Percentiles rank a stretch among this genome's conserved stretches.
Conservation (phyloP, 2,797 vertebrate genomes). For the Odontamblyopus rebecca region DNA sequence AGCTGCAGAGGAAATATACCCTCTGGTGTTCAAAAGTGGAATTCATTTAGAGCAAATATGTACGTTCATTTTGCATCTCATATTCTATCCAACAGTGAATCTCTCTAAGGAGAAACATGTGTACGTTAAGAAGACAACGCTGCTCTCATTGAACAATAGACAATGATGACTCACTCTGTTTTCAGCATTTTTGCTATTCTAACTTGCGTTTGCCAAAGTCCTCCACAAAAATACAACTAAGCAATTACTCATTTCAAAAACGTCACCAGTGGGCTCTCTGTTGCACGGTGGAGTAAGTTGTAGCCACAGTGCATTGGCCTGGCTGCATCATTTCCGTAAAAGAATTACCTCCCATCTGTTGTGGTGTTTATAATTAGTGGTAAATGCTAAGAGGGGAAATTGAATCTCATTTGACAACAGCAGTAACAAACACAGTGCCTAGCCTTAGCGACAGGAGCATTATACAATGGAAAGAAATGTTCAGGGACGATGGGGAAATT, state of each 20-base stretch:
- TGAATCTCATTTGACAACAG: constrained; percentile 64
- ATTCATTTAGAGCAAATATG: too few species aligned
- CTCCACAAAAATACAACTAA: not conserved
- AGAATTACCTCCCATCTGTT: constrained; percentile 67
- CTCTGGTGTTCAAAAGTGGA: too few species aligned
- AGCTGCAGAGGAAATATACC: too few species aligned
- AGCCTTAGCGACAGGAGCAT: constrained; percentile 39
- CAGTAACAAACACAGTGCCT: constrained; percentile 47
- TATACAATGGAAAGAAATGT: constrained; percentile 47
- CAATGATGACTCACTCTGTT: not conserved
- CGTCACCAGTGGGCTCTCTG: constrained; percentile 23
- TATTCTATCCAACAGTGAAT: too few species aligned
- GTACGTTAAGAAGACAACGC: too few species aligned
- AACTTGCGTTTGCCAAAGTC: not conserved
- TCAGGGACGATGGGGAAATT: constrained; percentile 28
- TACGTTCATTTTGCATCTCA: too few species aligned
- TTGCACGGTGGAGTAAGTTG: constrained; percentile 42
- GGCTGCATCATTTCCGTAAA: constrained; percentile 44
- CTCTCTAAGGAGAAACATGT: too few species aligned
- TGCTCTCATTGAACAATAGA: too few species aligned
- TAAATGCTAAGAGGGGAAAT: constrained; percentile 53
- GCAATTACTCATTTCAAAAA: not conserved
- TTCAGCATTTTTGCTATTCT: not conserved
- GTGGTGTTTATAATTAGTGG: constrained; percentile 66
- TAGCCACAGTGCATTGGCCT: constrained; percentile 49